Evolutionary conservation across 1,140 invertebrate genomes (phyloP).

Genomic region (Nasonia vitripennis): DNA sequence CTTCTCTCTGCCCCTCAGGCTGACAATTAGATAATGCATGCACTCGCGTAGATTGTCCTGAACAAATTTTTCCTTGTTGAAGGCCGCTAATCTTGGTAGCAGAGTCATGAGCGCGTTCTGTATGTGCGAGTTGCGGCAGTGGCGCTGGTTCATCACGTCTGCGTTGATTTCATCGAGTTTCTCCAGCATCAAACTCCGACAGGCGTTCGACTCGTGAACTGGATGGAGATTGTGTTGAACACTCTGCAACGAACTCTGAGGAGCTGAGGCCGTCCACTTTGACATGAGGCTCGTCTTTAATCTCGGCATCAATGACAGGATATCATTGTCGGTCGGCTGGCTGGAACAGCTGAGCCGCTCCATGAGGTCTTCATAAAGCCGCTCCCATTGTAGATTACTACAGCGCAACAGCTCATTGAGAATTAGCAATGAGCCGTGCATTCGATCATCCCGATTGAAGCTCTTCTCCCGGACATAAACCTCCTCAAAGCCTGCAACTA

Average conservation of each 20-base stretch:
- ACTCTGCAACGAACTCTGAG: slow-evolving; percentile 60
- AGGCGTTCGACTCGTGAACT: slow-evolving; percentile 90
- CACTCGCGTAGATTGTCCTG: slow-evolving; percentile 85
- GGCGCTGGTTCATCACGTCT: slow-evolving; percentile 86
- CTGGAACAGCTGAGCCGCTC: slow-evolving; percentile 74
- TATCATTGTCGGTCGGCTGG: slow-evolving; percentile 76
- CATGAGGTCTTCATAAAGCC: slow-evolving; percentile 84
- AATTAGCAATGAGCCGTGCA: slow-evolving; percentile 95
- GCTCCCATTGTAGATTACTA: slow-evolving; percentile 93
- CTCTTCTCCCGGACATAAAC: slow-evolving; percentile 83
- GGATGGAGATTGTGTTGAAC: slow-evolving; percentile 67
- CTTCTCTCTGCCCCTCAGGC: slow-evolving; percentile 85
- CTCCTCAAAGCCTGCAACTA: slow-evolving; percentile 87
- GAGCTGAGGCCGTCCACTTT: slow-evolving; percentile 70
- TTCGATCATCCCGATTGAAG: slow-evolving; percentile 90
- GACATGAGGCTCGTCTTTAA: slow-evolving; percentile 77
- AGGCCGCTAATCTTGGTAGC: slow-evolving; percentile 95
- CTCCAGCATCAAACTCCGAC: slow-evolving; percentile 87
- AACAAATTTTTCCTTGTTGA: slow-evolving; percentile 89
- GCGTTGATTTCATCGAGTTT: slow-evolving; percentile 90
- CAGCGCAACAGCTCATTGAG: slow-evolving; percentile 96
- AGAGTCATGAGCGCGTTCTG: slow-evolving; percentile 92
- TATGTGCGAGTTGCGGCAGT: slow-evolving; percentile 85
- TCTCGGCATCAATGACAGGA: slow-evolving; percentile 78
- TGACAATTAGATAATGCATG: slow-evolving; percentile 86